Evolutionary conservation across 2,888 invertebrate genomes (phyloP), one percentile per base, ranked within the genome.

Genomic region (Melanostoma mellinum): DNA sequence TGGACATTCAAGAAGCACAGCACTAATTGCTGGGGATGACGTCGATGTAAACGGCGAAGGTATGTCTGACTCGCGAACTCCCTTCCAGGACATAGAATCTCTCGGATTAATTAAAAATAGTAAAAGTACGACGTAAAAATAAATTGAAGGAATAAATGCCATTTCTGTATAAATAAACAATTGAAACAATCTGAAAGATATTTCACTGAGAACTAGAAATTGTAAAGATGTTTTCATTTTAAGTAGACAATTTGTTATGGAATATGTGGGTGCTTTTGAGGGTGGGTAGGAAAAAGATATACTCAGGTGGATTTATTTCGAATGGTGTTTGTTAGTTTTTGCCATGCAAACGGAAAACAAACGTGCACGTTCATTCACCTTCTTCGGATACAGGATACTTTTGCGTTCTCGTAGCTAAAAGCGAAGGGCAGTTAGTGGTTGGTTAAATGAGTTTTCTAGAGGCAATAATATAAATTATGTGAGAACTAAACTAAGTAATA

Each of bases 1-100:
- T 1, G 87, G 86, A 58, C 88, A 88, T 65, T 87, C 86, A 4
- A 87, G 33, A 35, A 88, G 78, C 20, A 88, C 85, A 8, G 88
- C 88, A 79, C 86, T 87, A 20, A 88, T 82, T 38, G 86, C 42
- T 3, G 87, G 86, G 9, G 84, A 61, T 10, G 61, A 6, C 2
- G 76, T 42, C 9, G 60, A 30, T 3, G 50, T 40, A 36, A 67
- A 68, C 5, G 73, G 58, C 32, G 32, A 63, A 50, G 68, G 46
- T 36, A 63, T 58, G 6, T 38, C 56, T 35, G 71, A 55, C 3
- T 60, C 53, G 6, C 63, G 58, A 9, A 42, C 65, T 52, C 42
- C 36, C 50, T 74, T 67, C 38, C 48, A 46, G 30, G 65, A 42
- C 8, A 60, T 65, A 6, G 58, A 69, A 36, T 36, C 58, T 9